phyloP scores from a whole-genome alignment of 2,888 invertebrate species.

The Tiliacea aurago region DNA sequence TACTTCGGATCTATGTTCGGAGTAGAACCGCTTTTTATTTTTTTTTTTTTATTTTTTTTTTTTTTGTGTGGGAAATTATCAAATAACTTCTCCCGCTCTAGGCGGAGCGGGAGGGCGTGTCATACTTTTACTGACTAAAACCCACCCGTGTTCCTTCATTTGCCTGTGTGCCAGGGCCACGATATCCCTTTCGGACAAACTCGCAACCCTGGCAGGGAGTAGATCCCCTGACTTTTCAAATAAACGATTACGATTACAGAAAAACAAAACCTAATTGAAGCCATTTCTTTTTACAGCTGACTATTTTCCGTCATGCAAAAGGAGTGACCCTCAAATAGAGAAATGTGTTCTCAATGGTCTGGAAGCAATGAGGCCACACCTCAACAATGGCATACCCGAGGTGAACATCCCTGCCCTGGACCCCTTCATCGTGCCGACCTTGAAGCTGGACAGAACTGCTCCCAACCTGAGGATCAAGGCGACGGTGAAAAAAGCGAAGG shows the following conservation, averaged over 20 bases:
- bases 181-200: no score
- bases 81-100: no score
- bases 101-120: no score
- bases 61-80: no score
- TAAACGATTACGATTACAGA: not conserved
- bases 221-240: not conserved
- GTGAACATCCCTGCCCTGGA: conserved; percentile 83
- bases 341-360: conserved; percentile 83
- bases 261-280: not conserved
- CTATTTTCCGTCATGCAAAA: conserved; percentile 70
- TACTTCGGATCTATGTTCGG: no score
- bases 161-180: no score
- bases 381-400: conserved; percentile 71
- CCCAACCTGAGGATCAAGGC: conserved; percentile 93
- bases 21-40: no score
- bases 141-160: no score
- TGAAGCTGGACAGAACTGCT: conserved; percentile 92
- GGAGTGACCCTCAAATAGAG: conserved; percentile 71
- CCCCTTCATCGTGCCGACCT: conserved; percentile 92
- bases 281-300: conserved; percentile 69
- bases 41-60: no score
- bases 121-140: no score
- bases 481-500: conserved; percentile 91
- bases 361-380: conserved; percentile 83
- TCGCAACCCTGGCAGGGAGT: no score